Evolutionary conservation across 2,888 invertebrate genomes (phyloP), one percentile per base, ranked within the genome.

Genomic region (Brachyptera risi): DNA sequence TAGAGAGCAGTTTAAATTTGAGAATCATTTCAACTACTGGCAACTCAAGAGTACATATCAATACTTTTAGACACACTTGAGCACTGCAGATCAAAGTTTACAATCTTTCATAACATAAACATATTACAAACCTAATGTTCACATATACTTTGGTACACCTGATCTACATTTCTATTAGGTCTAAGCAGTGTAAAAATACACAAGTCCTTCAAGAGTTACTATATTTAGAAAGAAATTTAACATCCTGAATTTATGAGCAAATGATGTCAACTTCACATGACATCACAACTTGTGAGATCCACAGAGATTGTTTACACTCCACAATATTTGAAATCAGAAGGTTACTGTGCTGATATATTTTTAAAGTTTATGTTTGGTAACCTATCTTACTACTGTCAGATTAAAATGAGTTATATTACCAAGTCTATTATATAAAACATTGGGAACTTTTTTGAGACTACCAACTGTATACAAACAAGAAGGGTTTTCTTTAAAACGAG

Each of bases 221-320:
- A 31, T 31, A 15, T 31, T 27, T 31, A 51, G 35, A 51, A 51
- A 51, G 24, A 47, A 47, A 23, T 17, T 23, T 24, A 51, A 17
- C 21, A 51, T 51, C 51, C 37, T 54, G 54, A 54, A 35, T 37
- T 37, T 54, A 37, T 54, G 54, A 54, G 54, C 54, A 54, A 54
- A 54, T 54, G 35, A 54, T 35, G 17, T 19, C 54, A 54, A 54
- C 54, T 47, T 47, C 47, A 21, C 35, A 21, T 31, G 54, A 19
- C 38, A 54, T 37, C 21, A 23, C 23, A 35, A 37, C 21, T 44
- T 19, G n/a, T 54, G 54, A 37, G 37, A 37, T 54, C 54, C 24
- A 21, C 23, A 21, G 54, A 54, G 21, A 11, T 31, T 11, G 31
- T n/a, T n/a, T n/a, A n/a, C n/a, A n/a, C n/a, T n/a, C n/a, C n/a